These are phyloP conservation scores for Pipra filicauda DNA, from an alignment of 2,113 vertebrate genomes.

Conservation along the genomic window DNA sequence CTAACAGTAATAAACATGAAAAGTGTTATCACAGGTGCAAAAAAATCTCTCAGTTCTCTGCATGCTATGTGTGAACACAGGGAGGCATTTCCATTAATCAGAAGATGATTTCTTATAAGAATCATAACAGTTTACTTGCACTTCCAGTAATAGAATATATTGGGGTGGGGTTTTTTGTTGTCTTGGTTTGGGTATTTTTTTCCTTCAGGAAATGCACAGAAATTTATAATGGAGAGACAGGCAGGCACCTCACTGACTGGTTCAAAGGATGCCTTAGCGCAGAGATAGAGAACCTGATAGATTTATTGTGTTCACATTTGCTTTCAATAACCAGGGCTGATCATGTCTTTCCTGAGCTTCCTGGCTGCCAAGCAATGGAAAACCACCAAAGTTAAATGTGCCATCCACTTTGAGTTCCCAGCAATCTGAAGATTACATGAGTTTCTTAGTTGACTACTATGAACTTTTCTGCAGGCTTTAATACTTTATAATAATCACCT, in stretches of 20 bases:
- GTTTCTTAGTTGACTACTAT: background rate
- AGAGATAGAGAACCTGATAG: background rate
- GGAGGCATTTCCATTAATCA: background rate
- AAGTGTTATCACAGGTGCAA: background rate
- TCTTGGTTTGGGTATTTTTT: background rate
- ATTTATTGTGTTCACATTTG: background rate
- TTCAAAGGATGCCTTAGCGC: background rate
- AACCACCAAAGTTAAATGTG: background rate
- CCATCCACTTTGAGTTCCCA: background rate
- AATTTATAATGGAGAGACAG: slow-evolving; percentile 3
- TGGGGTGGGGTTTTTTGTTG: fast-evolving
- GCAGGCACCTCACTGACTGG: background rate
- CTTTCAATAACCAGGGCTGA: background rate
- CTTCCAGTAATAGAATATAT: background rate
- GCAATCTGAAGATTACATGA: background rate
- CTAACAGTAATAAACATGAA: background rate
- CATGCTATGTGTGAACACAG: background rate
- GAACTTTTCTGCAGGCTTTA: background rate
- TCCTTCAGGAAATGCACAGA: slow-evolving; percentile 1
- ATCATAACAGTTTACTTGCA: background rate
- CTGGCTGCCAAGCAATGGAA: background rate
- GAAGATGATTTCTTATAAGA: background rate
- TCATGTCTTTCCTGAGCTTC: background rate
- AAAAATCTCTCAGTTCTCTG: background rate
- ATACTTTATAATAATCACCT: background rate